Percentiles rank a stretch among this genome's conserved stretches.
phyloP scores from a whole-genome alignment of 2,797 vertebrate genomes.

The Vultur gryphus region DNA sequence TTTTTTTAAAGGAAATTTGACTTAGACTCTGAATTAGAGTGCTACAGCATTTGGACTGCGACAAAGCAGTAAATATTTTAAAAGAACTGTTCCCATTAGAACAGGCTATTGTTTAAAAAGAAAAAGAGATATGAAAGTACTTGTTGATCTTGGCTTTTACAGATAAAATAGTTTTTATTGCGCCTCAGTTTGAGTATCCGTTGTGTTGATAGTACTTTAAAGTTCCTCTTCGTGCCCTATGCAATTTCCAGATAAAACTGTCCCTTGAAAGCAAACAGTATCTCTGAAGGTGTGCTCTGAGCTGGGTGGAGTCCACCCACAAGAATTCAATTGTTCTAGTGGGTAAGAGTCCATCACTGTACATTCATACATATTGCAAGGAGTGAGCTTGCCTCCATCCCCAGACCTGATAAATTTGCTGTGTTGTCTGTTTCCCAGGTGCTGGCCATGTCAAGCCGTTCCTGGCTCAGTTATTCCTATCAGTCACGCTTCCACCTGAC shows the following conservation, averaged over 20 bases:
- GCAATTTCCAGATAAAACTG: background rate
- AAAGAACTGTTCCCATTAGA: background rate
- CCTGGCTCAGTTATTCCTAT: slow-evolving; percentile 98
- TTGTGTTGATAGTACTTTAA: background rate
- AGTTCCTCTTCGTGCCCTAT: rapidly evolving
- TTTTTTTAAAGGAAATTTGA: background rate
- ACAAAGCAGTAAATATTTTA: background rate
- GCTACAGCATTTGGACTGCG: background rate
- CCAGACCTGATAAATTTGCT: background rate
- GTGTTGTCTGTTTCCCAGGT: slow-evolving; percentile 76
- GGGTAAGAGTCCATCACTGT: background rate
- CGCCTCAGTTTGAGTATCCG: background rate
- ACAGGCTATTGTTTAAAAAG: background rate
- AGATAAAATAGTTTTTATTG: background rate
- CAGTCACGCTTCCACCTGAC: slow-evolving; percentile 98
- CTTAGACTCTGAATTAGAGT: background rate
- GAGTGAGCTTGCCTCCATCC: background rate
- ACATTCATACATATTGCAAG: rapidly evolving
- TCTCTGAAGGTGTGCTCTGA: background rate
- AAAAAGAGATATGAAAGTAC: background rate
- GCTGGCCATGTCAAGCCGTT: slow-evolving; percentile 97
- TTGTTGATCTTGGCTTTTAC: background rate
- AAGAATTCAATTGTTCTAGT: background rate
- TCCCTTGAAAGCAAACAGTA: background rate
- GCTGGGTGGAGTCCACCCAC: background rate